These are phyloP conservation scores for Daktulosphaira vitifoliae DNA, from an alignment of 1,140 invertebrate species.

Conservation along the genomic window DNA sequence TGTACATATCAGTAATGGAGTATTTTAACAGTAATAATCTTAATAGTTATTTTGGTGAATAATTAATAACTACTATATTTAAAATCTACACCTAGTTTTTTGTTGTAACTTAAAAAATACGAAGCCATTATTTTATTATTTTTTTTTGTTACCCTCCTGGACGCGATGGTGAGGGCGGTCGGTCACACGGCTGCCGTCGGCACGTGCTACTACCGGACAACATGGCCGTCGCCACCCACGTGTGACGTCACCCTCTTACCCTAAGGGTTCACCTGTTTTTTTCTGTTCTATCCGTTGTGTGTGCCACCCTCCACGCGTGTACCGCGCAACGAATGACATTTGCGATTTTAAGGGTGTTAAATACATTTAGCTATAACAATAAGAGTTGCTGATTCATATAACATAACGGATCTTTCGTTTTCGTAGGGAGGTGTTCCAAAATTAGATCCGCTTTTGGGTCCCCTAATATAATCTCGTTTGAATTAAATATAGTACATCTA, in stretches of 20 bases:
- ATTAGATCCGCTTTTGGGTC: constrained; percentile 9
- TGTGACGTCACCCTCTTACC: constrained; percentile 34
- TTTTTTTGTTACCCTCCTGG: constrained; percentile 29
- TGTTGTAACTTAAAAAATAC: no score
- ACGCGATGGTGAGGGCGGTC: constrained; percentile 25
- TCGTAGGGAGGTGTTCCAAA: background rate
- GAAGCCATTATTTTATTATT: constrained; percentile 12
- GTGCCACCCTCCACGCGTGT: background rate
- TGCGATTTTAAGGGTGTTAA: constrained; percentile 30
- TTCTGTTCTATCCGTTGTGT: constrained; percentile 6
- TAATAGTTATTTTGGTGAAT: no score
- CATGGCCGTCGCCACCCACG: constrained; percentile 31
- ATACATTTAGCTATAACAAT: constrained; percentile 20
- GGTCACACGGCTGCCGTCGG: constrained; percentile 28
- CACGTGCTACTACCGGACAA: constrained; percentile 32
- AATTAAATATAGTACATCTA: no score
- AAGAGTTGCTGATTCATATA: constrained; percentile 16
- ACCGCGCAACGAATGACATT: constrained; percentile 15
- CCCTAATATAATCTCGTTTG: background rate
- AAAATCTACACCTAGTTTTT: no score
- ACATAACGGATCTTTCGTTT: constrained; percentile 11
- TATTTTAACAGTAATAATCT: no score
- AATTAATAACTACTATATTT: no score
- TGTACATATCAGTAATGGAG: no score
- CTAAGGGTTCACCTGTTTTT: constrained; percentile 33